Evolutionary conservation across 1,140 invertebrate species (phyloP).

Genomic region (Drosophila eugracilis): DNA sequence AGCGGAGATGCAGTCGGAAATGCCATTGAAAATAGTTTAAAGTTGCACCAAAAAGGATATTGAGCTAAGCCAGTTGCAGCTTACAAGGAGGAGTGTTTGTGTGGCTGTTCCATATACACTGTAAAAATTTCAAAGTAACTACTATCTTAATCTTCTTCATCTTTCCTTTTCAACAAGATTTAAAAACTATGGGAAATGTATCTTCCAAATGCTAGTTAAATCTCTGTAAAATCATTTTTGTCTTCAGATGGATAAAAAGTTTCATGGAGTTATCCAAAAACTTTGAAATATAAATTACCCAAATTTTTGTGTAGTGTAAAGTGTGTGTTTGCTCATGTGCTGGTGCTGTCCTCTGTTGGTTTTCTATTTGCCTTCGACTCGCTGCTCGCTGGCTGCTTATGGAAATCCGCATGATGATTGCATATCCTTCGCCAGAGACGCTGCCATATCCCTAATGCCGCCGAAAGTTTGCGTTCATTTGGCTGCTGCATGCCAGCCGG

Average conservation of each 20-base stretch:
- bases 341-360: constrained; percentile 49
- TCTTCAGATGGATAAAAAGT: too few species aligned
- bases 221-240: too few species aligned
- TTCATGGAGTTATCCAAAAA: not conserved
- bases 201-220: too few species aligned
- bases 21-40: constrained; percentile 81
- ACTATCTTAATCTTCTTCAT: too few species aligned
- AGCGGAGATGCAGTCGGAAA: constrained; percentile 68
- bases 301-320: constrained; percentile 7
- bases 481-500: constrained; percentile 55
- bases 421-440: constrained; percentile 77
- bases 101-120: constrained; percentile 18
- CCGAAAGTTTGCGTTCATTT: constrained; percentile 82
- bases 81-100: constrained; percentile 41
- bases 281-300: not conserved
- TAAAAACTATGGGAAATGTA: too few species aligned
- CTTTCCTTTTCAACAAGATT: too few species aligned
- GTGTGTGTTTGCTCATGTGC: constrained; percentile 30
- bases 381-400: constrained; percentile 69
- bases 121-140: not conserved
- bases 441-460: constrained; percentile 77
- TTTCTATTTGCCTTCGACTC: constrained; percentile 74
- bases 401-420: constrained; percentile 84
- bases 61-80: constrained; percentile 78
- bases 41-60: constrained; percentile 79